Evolutionary conservation across 2,113 vertebrate species (phyloP).

Genomic region (Cephalopterus ornatus): DNA sequence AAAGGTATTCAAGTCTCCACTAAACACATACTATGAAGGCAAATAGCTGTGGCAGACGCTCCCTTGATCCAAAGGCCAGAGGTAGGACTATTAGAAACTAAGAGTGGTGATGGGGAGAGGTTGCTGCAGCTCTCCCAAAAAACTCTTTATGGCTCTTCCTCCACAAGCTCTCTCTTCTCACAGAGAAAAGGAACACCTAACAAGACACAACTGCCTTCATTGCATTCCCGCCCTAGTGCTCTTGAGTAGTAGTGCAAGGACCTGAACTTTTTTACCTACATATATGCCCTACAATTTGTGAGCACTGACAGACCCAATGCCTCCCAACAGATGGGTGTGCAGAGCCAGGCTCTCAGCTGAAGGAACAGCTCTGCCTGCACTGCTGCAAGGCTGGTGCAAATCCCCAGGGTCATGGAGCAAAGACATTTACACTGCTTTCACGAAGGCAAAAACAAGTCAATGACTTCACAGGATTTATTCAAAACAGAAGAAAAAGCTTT

Average conservation of each 20-base stretch:
- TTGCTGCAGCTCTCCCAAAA: neutral
- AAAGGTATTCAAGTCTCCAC: neutral
- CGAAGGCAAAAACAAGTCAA: neutral
- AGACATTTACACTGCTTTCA: neutral
- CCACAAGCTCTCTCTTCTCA: neutral
- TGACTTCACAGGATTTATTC: slow-evolving; percentile 38
- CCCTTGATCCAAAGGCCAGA: neutral
- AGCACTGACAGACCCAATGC: neutral
- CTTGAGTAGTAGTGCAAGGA: neutral
- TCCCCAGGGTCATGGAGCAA: fast-evolving
- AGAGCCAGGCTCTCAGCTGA: neutral
- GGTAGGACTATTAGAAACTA: neutral
- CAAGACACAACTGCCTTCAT: neutral
- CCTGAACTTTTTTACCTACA: neutral
- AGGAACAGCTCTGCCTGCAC: neutral
- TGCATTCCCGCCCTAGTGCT: neutral
- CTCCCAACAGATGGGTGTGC: neutral
- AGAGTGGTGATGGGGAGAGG: neutral
- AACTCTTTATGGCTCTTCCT: neutral
- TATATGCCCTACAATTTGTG: neutral
- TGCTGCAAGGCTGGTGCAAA: neutral
- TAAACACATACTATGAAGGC: neutral
- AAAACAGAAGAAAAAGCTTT: slow-evolving; percentile 1
- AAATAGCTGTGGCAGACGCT: neutral
- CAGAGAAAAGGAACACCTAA: neutral